Evolutionary conservation across 2,113 vertebrate genomes (phyloP).

Genomic region (Lutjanus erythropterus): DNA sequence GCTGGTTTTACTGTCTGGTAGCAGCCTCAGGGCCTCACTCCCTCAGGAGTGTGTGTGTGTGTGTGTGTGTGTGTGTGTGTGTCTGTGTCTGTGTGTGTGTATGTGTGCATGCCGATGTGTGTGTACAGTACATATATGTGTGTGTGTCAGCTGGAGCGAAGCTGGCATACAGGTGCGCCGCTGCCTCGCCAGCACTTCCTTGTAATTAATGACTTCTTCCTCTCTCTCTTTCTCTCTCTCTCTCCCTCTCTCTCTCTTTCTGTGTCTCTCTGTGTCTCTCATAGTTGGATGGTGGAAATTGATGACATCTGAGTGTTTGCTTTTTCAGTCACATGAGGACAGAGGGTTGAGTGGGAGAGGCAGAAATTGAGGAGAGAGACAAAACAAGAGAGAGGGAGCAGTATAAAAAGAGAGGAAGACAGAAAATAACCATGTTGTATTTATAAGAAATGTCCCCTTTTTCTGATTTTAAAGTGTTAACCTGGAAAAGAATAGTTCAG

Average conservation of each 20-base stretch:
- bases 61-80: background rate
- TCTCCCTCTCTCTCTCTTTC: slow-evolving; percentile 21
- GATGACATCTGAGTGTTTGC: slow-evolving; percentile 69
- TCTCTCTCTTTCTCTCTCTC: slow-evolving; percentile 46
- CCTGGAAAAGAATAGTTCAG: background rate
- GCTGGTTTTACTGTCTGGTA: slow-evolving; percentile 43
- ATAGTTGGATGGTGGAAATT: slow-evolving; percentile 58
- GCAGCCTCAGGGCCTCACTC: slow-evolving; percentile 44
- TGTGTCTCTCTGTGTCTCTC: slow-evolving; percentile 40
- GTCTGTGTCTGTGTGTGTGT: slow-evolving; percentile 30
- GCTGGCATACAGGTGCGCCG: slow-evolving; percentile 80
- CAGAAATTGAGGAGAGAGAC: slow-evolving; percentile 5
- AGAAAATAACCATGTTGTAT: background rate
- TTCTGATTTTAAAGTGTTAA: background rate
- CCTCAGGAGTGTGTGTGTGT: slow-evolving; percentile 52
- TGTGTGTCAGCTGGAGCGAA: slow-evolving; percentile 72
- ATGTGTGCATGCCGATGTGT: slow-evolving; percentile 20
- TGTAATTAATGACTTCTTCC: slow-evolving; percentile 84
- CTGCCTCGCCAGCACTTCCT: slow-evolving; percentile 83
- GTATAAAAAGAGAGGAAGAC: background rate
- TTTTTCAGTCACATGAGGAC: slow-evolving; percentile 64
- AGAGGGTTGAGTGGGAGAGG: slow-evolving; percentile 36
- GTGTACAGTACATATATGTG: slow-evolving; percentile 14
- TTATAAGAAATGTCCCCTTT: background rate
- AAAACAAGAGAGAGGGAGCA: background rate